Evolutionary conservation across 1,140 invertebrate genomes (phyloP), one percentile per base, ranked within the genome.

Genomic region (Solenopsis invicta): DNA sequence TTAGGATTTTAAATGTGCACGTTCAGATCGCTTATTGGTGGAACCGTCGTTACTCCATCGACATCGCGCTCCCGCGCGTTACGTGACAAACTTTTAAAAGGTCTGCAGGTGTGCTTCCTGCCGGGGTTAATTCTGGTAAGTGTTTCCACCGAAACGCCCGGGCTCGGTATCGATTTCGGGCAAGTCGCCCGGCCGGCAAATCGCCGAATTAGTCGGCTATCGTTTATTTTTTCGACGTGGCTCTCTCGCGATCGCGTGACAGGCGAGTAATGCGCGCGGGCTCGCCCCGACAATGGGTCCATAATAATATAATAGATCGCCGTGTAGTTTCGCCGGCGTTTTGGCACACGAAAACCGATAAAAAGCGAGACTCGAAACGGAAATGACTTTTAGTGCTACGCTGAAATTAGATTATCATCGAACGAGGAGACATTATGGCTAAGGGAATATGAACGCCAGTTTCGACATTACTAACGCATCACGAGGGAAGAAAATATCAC

Each of bases 241-340:
- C 77, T 88, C 85, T 84, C 86, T 91, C 80, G 84, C 77, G 90
- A 84, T 94, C 92, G 94, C 94, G 94, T 94, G 94, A 94, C 94
- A 93, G 87, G 87, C 90, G 90, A 88, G 92, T 92, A 93, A 93
- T 92, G 87, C 88, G 78, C 91, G 87, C 90, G 87, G 56, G 66
- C 64, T 62, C 56, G 21, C 37, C 37, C 37, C 88, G 88, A 91
- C 90, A 93, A 93, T 94, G 84, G 91, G 90, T 88, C 89, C 85
- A 56, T 92, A 80, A 91, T 93, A 92, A 92, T 93, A 92, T 93
- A 93, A 94, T 93, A 90, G 87, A 93, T 93, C 88, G 88, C 87
- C 88, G 91, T 90, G 92, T 92, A 90, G 90, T 93, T 93, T 90
- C 29, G 50, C 54, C 56, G 67, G 62, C 64, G 41, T 72, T 64